Evolutionary conservation across 2,888 invertebrate species (phyloP).

Genomic region (Cordylochernes scorpioides): DNA sequence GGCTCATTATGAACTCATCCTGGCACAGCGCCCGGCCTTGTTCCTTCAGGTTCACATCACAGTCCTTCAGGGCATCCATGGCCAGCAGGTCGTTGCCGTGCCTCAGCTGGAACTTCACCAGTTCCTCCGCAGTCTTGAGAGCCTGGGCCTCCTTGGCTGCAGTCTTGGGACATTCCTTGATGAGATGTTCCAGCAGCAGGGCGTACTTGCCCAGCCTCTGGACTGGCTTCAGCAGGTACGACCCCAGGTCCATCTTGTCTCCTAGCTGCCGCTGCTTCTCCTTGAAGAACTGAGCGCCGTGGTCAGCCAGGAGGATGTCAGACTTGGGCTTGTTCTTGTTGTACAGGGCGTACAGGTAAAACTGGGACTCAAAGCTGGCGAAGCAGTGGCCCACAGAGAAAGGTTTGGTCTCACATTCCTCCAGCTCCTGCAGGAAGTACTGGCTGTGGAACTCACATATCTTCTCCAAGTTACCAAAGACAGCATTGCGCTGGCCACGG

Average conservation of each 20-base stretch:
- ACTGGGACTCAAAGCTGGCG: constrained; percentile 51
- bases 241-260: constrained; percentile 75
- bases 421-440: constrained; percentile 42
- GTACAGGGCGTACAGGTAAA: constrained; percentile 78
- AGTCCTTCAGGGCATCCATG: constrained; percentile 72
- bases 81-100: constrained; percentile 82
- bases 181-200: constrained; percentile 58
- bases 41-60: constrained; percentile 75
- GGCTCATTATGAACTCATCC: constrained; percentile 69
- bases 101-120: constrained; percentile 72
- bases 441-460: constrained; percentile 72
- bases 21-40: constrained; percentile 66
- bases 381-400: constrained; percentile 45
- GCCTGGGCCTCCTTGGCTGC: too few relatives aligned
- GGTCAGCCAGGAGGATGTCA: constrained; percentile 65
- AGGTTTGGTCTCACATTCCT: constrained; percentile 40
- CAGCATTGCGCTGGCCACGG: constrained; percentile 55
- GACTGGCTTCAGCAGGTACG: constrained; percentile 74
- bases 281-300: constrained; percentile 66
- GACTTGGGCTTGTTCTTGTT: constrained; percentile 92
- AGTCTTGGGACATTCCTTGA: constrained; percentile 47
- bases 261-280: constrained; percentile 59
- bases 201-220: constrained; percentile 90
- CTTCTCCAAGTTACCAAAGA: constrained; percentile 80
- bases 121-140: constrained; percentile 63